Conservation (phyloP, 2,797 vertebrate species). For the Lindbergichthys nudifrons region DNA sequence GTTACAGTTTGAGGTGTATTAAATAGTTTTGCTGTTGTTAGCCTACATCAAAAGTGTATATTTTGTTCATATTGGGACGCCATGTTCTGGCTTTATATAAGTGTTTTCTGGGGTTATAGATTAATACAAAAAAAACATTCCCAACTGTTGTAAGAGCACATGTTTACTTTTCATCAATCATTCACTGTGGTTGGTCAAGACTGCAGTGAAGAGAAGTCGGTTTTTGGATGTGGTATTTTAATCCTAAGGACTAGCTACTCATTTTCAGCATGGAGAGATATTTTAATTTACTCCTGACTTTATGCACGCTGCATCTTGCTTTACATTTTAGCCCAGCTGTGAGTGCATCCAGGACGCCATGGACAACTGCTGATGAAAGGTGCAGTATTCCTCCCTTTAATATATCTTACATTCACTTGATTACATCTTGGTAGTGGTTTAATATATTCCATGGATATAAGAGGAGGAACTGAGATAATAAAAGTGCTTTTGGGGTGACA, state of each 20-base stretch:
- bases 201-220: conserved; percentile 19
- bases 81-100: neutral
- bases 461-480: conserved; percentile 11
- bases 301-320: conserved; percentile 56
- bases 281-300: conserved; percentile 42
- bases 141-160: conserved; percentile 50
- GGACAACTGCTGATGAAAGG: conserved; percentile 60
- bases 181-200: conserved; percentile 69
- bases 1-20: neutral
- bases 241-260: conserved; percentile 6
- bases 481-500: conserved; percentile 6
- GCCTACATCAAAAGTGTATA: conserved; percentile 1
- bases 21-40: neutral
- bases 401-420: conserved; percentile 4
- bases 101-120: conserved; percentile 14
- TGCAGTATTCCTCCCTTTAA: conserved; percentile 46
- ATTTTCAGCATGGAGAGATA: conserved; percentile 59
- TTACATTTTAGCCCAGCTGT: conserved; percentile 21
- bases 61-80: neutral
- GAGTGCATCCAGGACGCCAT: conserved; percentile 35
- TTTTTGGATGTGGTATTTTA: conserved; percentile 24
- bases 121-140: conserved; percentile 50
- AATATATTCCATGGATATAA: neutral
- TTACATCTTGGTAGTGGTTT: conserved; percentile 1
- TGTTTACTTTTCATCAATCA: conserved; percentile 84